These are phyloP conservation scores for Distichodus sexfasciatus DNA, from an alignment of 2,797 vertebrate genomes.

Conservation along the genomic window DNA sequence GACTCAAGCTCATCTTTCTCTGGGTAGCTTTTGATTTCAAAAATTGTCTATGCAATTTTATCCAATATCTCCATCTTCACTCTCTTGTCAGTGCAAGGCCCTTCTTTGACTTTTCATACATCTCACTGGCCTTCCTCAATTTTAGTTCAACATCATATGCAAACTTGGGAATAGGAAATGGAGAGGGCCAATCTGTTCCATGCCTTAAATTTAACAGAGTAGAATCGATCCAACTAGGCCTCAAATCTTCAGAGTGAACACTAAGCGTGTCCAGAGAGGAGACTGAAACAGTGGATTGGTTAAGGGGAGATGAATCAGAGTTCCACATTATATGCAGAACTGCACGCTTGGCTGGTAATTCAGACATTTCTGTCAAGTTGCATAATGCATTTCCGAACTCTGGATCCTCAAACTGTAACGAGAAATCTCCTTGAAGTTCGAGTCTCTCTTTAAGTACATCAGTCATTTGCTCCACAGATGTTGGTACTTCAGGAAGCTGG, in stretches of 20 bases:
- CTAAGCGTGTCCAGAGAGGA: constrained; percentile 28
- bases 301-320: too few species aligned
- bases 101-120: too few species aligned
- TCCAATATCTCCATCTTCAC: constrained; percentile 30
- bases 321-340: constrained; percentile 30
- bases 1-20: constrained; percentile 10
- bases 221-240: background rate
- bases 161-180: constrained; percentile 18
- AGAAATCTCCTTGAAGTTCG: constrained; percentile 29
- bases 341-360: constrained; percentile 5
- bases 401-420: constrained; percentile 30
- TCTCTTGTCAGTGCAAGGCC: constrained; percentile 6
- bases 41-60: background rate
- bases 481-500: constrained; percentile 21
- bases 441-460: constrained; percentile 21
- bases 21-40: constrained; percentile 26
- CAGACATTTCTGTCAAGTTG: constrained; percentile 14
- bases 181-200: constrained; percentile 14
- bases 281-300: background rate
- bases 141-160: too few species aligned
- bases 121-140: too few species aligned
- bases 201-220: background rate
- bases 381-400: constrained; percentile 25
- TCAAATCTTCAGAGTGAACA: background rate
- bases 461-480: constrained; percentile 32